Percentiles rank a stretch among this genome's conserved stretches.
Evolutionary conservation across 2,797 vertebrate genomes (phyloP).

Genomic region (Falco novaeseelandiae): DNA sequence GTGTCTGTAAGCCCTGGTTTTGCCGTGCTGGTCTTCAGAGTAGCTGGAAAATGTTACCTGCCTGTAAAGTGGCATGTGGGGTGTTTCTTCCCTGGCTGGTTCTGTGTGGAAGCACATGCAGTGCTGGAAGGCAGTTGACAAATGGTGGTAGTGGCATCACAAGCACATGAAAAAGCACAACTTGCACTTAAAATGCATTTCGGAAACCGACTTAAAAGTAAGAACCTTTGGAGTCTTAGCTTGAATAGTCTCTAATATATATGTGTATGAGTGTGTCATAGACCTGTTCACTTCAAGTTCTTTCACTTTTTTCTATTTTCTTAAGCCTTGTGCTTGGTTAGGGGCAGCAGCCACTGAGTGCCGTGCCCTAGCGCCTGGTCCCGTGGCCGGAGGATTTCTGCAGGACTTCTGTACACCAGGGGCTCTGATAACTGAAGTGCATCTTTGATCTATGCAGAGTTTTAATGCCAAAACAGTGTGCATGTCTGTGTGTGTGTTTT

Average conservation of each 20-base stretch:
- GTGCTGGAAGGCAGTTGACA: background rate
- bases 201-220: conserved; percentile 53
- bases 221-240: conserved; percentile 52
- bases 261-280: background rate
- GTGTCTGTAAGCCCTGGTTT: background rate
- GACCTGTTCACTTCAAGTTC: conserved; percentile 23
- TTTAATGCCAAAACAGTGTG: conserved; percentile 59
- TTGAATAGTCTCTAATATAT: conserved; percentile 49
- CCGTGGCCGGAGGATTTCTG: conserved; percentile 3
- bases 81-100: background rate
- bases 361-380: background rate
- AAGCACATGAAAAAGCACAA: conserved; percentile 76
- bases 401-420: background rate
- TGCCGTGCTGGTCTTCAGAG: background rate
- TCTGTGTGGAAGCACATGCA: rapidly evolving
- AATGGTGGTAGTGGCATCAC: background rate
- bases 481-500: background rate
- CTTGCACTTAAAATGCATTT: conserved; percentile 73
- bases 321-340: conserved; percentile 21
- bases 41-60: background rate
- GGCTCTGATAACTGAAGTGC: conserved; percentile 27
- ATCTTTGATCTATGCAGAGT: conserved; percentile 72
- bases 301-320: conserved; percentile 25
- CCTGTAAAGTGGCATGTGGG: background rate
- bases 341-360: background rate